Conservation (phyloP, 1,140 invertebrate genomes). For the Pemphigus obesinymphae region DNA sequence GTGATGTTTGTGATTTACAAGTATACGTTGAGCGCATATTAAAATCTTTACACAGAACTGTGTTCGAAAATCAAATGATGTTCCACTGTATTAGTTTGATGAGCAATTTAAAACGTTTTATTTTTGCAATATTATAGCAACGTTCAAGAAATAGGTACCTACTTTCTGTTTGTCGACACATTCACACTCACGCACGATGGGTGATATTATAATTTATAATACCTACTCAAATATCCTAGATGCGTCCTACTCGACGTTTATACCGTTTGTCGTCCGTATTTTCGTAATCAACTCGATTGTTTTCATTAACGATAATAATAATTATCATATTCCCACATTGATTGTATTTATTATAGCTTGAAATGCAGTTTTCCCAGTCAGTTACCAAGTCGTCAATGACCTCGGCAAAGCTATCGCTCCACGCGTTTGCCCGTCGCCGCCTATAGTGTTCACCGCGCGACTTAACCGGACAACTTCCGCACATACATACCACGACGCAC, state of each 20-base stretch:
- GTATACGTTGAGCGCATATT: too few relatives aligned
- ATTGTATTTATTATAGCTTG: not conserved
- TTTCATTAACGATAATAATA: slow-evolving; percentile 11
- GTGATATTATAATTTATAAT: not conserved
- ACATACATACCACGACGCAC: not conserved
- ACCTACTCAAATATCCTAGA: not conserved
- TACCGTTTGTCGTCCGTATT: not conserved
- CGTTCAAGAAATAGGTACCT: too few relatives aligned
- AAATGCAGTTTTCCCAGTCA: slow-evolving; percentile 3
- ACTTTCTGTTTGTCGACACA: too few relatives aligned
- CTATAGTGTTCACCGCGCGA: not conserved
- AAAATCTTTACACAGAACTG: too few relatives aligned
- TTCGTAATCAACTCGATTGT: slow-evolving; percentile 35
- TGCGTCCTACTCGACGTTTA: slow-evolving; percentile 1
- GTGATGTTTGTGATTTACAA: too few relatives aligned
- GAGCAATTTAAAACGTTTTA: too few relatives aligned
- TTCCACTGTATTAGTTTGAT: too few relatives aligned
- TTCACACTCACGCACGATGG: not conserved
- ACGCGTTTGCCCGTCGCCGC: not conserved
- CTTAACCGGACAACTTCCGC: slow-evolving; percentile 34
- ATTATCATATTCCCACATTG: not conserved
- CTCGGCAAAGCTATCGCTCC: slow-evolving; percentile 6
- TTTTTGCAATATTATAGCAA: too few relatives aligned
- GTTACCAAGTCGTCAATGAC: slow-evolving; percentile 37
- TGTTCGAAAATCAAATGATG: too few relatives aligned